phyloP scores from a whole-genome alignment of 2,113 vertebrate species.

The Sylvicapra grimmia region DNA sequence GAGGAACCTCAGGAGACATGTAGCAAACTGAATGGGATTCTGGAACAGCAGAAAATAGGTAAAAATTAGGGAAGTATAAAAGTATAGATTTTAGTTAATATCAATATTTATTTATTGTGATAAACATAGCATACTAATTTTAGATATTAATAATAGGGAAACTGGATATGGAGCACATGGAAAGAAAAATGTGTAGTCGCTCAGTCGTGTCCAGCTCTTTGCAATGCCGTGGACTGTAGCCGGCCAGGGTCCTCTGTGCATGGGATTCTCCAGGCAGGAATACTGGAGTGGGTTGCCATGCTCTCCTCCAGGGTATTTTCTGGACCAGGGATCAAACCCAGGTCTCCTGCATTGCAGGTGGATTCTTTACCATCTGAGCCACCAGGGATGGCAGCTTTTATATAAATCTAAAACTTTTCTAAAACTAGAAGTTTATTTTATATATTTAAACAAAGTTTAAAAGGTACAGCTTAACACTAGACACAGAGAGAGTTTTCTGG shows the following conservation, averaged over 20 bases:
- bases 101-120: neutral
- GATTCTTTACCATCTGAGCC: neutral
- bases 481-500: neutral
- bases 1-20: neutral
- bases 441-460: neutral
- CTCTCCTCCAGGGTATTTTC: neutral
- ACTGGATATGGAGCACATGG: neutral
- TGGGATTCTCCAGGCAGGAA: neutral
- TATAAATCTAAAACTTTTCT: neutral
- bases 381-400: neutral
- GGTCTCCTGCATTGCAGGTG: fast-evolving
- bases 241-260: neutral
- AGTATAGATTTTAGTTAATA: neutral
- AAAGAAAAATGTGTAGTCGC: neutral
- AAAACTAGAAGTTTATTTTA: neutral
- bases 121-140: neutral
- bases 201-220: neutral
- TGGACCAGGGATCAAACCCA: neutral
- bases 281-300: neutral
- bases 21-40: too few species aligned
- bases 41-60: neutral
- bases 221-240: neutral
- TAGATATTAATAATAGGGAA: neutral
- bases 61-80: neutral
- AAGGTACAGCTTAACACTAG: neutral